Base-by-base conservation (phyloP, 2,888 invertebrate species). In the Quadroppia sp. region DNA sequence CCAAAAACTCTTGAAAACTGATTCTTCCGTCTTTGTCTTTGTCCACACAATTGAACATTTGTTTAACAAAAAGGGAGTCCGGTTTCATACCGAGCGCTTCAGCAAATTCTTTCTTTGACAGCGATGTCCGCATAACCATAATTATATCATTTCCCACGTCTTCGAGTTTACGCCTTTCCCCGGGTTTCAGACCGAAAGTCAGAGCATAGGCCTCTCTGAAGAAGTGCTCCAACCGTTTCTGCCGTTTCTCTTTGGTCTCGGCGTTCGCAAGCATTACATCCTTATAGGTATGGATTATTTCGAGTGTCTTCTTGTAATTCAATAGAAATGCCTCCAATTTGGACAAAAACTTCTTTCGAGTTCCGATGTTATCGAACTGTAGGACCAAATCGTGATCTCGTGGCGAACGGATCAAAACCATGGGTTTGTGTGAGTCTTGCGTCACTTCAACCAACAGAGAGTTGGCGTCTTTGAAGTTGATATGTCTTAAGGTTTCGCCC, bases 41-140 rank as follows among this genome's bases (percentile, higher is more conserved):
- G 82, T 96, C 95, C 0, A 95, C 94, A 80, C 95, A 94, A 80
- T 95, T 94, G 82, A 97, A 97, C 96, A 97, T 96, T 83, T 94
- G 92, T 80, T 92, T 89, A 0, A 97, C 95, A 81, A 97, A 97
- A 72, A 96, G 90, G 28, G 94, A 95, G 80, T 94, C 92, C 0
- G 92, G 86, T 81, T 91, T 91, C 97, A 97, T 97, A 50, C 96
- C 97, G 4, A 97, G 84, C 0, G 96, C 96, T 72, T 91, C 92
- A 0, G 96, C 96, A 80, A 97, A 95, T 83, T 97, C 96, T 70
- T 90, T 87, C 81, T 92, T 92, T 0, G 94, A 93, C 75, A 95
- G 82, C 0, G 93, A 93, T 0, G 94, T 95, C 71, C 94, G 85
- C 94, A 94, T 95, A 0, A 94, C 93, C 76, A 93, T 93, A 71